Evolutionary conservation across 1,140 invertebrate species (phyloP), one percentile per base, ranked within the genome.

Genomic region (fruit fly (Drosophila melanogaster)): DNA sequence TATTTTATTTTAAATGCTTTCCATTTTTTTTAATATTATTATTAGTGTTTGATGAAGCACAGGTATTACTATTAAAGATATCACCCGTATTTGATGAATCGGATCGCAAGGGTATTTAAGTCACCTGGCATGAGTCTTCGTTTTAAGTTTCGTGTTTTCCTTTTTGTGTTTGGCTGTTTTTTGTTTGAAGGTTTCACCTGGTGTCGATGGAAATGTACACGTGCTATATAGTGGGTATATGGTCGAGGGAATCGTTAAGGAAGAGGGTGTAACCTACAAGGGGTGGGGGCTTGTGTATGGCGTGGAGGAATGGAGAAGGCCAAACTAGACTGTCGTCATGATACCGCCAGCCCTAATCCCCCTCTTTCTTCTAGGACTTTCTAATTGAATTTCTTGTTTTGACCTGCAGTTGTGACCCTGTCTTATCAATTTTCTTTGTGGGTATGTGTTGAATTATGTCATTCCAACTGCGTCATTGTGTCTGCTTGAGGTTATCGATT

Each of bases 401-500:
- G 65, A 61, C 76, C 76, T 56, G 64, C 56, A 53, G 49, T 46
- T 47, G 22, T 61, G 47, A 73, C 61, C 69, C 64, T 81, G 78
- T 70, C 79, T 79, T 83, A 86, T 67, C 83, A 78, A 46, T 67
- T 47, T 33, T 40, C 14, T 51, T n/a, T 37, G 43, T 61, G 55
- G 35, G 60, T 37, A 30, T 54, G 37, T 47, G 43, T 50, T 47
- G 38, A 89, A 85, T 84, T 89, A 89, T 89, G 84, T 89, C 84
- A 89, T 67, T 79, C 79, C 71, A 59, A 64, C 84, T 89, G 84
- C 85, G 84, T 89, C 84, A 89, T 84, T 80, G 77, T 89, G 84
- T 89, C 79, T 89, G 80, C 60, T 66, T 69, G 15, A 30, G 46
- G 38, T 57, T 89, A 89, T 89, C 89, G 84, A 89, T 89, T 86